Percentiles rank a stretch among this genome's conserved stretches.
These are phyloP conservation scores for Anabas testudineus DNA, from an alignment of 2,797 vertebrate species.

Conservation along the genomic window DNA sequence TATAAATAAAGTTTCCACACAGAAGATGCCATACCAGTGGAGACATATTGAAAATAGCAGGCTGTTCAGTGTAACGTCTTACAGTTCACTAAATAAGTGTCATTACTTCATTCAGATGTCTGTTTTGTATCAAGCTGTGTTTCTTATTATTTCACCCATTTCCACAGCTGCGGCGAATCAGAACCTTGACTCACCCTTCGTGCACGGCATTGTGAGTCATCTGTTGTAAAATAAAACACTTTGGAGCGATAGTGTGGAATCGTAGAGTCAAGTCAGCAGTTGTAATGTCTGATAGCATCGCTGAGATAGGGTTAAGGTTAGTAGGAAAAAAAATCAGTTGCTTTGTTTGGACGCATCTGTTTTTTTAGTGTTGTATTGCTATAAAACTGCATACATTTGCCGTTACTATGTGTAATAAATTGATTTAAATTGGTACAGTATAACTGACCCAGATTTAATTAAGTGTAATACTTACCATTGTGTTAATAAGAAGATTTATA, in stretches of 20 bases:
- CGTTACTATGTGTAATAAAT: neutral
- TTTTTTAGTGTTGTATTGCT: neutral
- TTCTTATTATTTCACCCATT: constrained; percentile 50
- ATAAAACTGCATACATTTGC: neutral
- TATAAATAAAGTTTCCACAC: neutral
- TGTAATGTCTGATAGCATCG: constrained; percentile 18
- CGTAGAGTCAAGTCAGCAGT: constrained; percentile 36
- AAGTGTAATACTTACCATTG: neutral
- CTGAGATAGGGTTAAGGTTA: neutral
- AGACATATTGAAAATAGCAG: neutral
- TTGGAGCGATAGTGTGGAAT: constrained; percentile 29
- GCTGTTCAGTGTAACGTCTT: no score
- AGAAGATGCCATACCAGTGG: neutral
- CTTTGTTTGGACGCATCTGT: constrained; percentile 1
- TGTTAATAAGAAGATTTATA: neutral
- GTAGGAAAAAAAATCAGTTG: neutral
- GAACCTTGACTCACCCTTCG: constrained; percentile 53
- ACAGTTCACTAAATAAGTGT: neutral
- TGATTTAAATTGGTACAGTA: neutral
- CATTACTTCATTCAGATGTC: constrained; percentile 14
- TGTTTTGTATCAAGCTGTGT: constrained; percentile 35
- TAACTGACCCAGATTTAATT: neutral
- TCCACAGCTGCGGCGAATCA: constrained; percentile 52
- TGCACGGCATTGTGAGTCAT: constrained; percentile 42
- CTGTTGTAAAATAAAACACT: constrained; percentile 42